Percentiles rank a stretch among this genome's conserved stretches.
Evolutionary conservation across 2,113 vertebrate genomes (phyloP).

Genomic region (Spermophilus dauricus): DNA sequence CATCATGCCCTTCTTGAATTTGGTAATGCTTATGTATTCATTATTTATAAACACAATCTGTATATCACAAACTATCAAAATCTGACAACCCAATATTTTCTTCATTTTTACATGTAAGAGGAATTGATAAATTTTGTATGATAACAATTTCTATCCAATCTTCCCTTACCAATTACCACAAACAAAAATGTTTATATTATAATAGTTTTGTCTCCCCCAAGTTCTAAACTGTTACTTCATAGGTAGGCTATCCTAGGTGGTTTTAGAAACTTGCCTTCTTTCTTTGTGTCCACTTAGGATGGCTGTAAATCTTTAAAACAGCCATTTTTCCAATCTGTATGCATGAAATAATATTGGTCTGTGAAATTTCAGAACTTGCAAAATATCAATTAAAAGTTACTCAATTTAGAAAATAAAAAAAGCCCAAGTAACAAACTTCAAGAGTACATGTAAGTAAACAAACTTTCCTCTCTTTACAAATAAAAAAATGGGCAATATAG

Average conservation of each 20-base stretch:
- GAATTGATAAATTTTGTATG: not conserved
- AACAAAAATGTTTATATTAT: not conserved
- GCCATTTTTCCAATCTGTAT: not conserved
- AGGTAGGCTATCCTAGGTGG: not conserved
- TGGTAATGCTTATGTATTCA: not conserved
- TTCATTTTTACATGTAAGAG: slow-evolving; percentile 20
- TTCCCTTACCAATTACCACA: not conserved
- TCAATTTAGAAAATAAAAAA: slow-evolving; percentile 13
- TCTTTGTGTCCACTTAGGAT: not conserved
- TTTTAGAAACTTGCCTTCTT: not conserved
- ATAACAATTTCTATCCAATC: not conserved
- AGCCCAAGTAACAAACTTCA: not conserved
- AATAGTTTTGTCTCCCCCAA: not conserved
- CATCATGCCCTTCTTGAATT: not conserved
- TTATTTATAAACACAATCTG: not conserved
- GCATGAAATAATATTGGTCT: not conserved
- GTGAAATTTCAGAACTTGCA: not conserved
- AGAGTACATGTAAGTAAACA: not conserved
- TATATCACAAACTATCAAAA: not conserved
- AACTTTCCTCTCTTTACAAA: not conserved
- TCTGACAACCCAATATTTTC: not conserved
- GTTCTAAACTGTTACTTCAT: not conserved
- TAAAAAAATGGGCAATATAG: not conserved
- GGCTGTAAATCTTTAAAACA: not conserved
- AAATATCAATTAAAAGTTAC: not conserved